These are phyloP conservation scores for Cheiracanthium punctorium DNA, from an alignment of 2,888 invertebrate species.

Conservation along the genomic window DNA sequence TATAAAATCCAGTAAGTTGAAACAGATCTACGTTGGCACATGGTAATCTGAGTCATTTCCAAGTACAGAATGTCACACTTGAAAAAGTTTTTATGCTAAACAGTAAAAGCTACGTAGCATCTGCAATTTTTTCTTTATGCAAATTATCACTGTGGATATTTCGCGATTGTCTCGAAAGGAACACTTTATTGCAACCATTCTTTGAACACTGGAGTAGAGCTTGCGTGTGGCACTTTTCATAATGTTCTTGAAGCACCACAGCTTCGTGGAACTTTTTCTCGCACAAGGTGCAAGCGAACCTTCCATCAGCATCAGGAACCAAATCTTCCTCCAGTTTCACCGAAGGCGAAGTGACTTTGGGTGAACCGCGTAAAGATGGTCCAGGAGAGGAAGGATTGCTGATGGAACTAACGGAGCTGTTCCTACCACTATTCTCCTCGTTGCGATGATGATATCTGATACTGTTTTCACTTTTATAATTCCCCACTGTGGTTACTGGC, in stretches of 20 bases:
- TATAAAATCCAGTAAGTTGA: not conserved
- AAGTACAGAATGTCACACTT: not conserved
- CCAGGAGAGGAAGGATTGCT: constrained; percentile 61
- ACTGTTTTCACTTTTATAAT: constrained; percentile 36
- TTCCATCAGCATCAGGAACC: constrained; percentile 82
- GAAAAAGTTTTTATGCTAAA: not conserved
- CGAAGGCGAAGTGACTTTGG: constrained; percentile 18
- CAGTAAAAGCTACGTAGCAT: constrained; percentile 47
- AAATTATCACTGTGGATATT: constrained; percentile 84
- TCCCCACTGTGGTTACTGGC: constrained; percentile 29
- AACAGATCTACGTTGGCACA: constrained; percentile 49
- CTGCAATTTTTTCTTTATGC: constrained; percentile 55
- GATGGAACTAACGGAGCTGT: constrained; percentile 65
- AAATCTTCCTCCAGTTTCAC: constrained; percentile 80
- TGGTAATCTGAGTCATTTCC: not conserved
- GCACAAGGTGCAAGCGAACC: constrained; percentile 84
- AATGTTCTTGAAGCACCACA: constrained; percentile 83
- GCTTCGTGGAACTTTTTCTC: constrained; percentile 81
- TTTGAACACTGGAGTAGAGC: constrained; percentile 86
- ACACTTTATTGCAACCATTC: constrained; percentile 85
- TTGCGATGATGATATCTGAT: constrained; percentile 22
- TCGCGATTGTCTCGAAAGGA: constrained; percentile 86
- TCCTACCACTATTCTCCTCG: constrained; percentile 42
- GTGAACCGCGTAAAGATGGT: constrained; percentile 37
- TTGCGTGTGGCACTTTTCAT: constrained; percentile 82